phyloP scores from a whole-genome alignment of 2,113 vertebrate genomes.

The Ophiodon elongatus region DNA sequence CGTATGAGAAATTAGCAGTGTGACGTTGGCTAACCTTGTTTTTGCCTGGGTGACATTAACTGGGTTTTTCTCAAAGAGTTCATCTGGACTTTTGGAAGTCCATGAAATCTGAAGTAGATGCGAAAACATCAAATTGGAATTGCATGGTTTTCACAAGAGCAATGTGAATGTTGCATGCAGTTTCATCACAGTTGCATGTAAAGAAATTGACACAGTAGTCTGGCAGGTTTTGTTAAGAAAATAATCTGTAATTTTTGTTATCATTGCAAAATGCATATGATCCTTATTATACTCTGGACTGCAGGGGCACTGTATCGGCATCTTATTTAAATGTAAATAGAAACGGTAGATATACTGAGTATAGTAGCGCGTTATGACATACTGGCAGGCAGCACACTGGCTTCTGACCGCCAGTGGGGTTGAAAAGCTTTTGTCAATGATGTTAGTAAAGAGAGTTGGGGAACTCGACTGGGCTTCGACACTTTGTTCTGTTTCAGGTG shows the following conservation, averaged over 20 bases:
- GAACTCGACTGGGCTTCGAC: slow-evolving; percentile 44
- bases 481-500: slow-evolving; percentile 75
- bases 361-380: neutral
- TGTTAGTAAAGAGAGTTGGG: slow-evolving; percentile 33
- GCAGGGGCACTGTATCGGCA: neutral
- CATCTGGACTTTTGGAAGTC: neutral
- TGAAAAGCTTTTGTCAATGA: slow-evolving; percentile 54
- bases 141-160: neutral
- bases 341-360: slow-evolving; percentile 10
- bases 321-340: slow-evolving; percentile 57
- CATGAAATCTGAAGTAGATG: slow-evolving; percentile 29
- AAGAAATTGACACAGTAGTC: slow-evolving; percentile 34
- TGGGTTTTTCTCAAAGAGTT: slow-evolving; percentile 4
- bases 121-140: slow-evolving; percentile 20
- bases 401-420: slow-evolving; percentile 24
- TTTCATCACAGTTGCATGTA: slow-evolving; percentile 66
- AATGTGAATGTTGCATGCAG: slow-evolving; percentile 37
- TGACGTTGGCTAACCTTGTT: neutral
- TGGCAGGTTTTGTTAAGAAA: slow-evolving; percentile 6
- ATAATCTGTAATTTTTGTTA: slow-evolving; percentile 24
- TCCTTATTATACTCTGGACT: slow-evolving; percentile 17
- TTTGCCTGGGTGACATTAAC: neutral
- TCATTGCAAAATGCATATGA: slow-evolving; percentile 28
- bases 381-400: neutral
- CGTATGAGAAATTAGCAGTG: slow-evolving; percentile 16